These are phyloP conservation scores for Adelosebastes latens DNA, from an alignment of 2,797 vertebrate genomes.

Conservation along the genomic window DNA sequence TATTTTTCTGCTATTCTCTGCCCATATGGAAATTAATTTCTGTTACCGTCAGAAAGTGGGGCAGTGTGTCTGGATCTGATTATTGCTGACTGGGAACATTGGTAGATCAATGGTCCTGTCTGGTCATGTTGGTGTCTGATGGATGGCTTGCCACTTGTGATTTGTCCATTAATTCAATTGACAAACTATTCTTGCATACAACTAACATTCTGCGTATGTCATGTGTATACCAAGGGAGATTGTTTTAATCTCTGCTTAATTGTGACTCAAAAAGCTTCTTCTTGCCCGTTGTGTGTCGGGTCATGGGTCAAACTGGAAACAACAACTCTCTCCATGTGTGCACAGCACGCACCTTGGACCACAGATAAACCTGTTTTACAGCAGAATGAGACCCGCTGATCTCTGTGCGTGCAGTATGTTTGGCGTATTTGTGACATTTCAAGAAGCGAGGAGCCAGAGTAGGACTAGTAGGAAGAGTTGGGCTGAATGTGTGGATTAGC, in stretches of 20 bases:
- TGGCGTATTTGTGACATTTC: slow-evolving; percentile 57
- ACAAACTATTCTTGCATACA: slow-evolving; percentile 7
- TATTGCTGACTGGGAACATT: slow-evolving; percentile 68
- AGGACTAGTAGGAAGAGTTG: slow-evolving; percentile 2
- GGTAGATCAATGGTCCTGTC: slow-evolving; percentile 60
- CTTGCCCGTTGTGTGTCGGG: not conserved
- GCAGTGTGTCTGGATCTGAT: slow-evolving; percentile 42
- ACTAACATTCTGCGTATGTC: not conserved
- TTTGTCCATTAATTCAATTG: slow-evolving; percentile 45
- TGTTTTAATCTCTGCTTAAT: not conserved
- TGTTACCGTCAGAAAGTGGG: slow-evolving; percentile 22
- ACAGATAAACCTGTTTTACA: slow-evolving; percentile 20
- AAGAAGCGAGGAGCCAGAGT: slow-evolving; percentile 9
- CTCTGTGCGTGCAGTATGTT: slow-evolving; percentile 31
- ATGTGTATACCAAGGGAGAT: not conserved
- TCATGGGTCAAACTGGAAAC: slow-evolving; percentile 39
- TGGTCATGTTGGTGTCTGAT: slow-evolving; percentile 49
- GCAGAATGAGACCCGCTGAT: slow-evolving; percentile 27
- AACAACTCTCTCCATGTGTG: slow-evolving; percentile 20
- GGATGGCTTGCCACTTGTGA: slow-evolving; percentile 57
- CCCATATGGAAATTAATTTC: slow-evolving; percentile 63
- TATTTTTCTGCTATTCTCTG: slow-evolving; percentile 3
- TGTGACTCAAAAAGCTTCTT: slow-evolving; percentile 27
- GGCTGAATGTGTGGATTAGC: not conserved
- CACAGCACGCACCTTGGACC: not conserved